Evolutionary conservation across 2,797 vertebrate species (phyloP).

Genomic region (Cygnus olor): DNA sequence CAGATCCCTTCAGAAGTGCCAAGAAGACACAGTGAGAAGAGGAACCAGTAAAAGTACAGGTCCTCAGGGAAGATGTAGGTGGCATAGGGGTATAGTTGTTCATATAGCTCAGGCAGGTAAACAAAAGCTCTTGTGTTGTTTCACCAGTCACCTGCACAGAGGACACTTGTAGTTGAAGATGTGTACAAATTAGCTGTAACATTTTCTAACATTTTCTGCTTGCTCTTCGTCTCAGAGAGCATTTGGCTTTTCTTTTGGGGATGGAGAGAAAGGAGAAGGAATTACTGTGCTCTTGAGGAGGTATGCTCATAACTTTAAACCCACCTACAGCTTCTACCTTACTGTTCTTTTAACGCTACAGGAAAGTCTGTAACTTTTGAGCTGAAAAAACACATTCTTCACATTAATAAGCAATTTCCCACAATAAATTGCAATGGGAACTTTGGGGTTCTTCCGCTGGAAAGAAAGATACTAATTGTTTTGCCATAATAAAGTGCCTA

Average conservation of each 20-base stretch:
- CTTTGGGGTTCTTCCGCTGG: background rate
- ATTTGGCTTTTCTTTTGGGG: background rate
- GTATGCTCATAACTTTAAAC: background rate
- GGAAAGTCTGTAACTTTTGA: background rate
- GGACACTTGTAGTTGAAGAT: background rate
- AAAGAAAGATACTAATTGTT: conserved; percentile 50
- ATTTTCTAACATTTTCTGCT: background rate
- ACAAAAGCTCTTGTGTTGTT: background rate
- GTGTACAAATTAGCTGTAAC: background rate
- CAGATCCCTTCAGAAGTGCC: background rate
- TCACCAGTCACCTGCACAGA: background rate
- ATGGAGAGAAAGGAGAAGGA: background rate
- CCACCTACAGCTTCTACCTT: background rate
- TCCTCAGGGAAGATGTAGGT: background rate
- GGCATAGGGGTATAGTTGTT: background rate
- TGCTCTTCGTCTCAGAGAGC: background rate
- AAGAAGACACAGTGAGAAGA: background rate
- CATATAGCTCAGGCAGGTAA: background rate
- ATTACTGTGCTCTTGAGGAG: background rate
- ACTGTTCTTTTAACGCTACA: background rate
- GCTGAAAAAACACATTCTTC: conserved; percentile 13
- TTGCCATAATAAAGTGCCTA: conserved; percentile 67
- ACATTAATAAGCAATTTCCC: conserved; percentile 6
- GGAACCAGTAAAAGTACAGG: background rate
- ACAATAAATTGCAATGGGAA: background rate